A percentile compares a stretch with the other conserved stretches of the same genome.
phyloP scores from a whole-genome alignment of 1,140 invertebrate genomes.

The Notospermus geniculatus region DNA sequence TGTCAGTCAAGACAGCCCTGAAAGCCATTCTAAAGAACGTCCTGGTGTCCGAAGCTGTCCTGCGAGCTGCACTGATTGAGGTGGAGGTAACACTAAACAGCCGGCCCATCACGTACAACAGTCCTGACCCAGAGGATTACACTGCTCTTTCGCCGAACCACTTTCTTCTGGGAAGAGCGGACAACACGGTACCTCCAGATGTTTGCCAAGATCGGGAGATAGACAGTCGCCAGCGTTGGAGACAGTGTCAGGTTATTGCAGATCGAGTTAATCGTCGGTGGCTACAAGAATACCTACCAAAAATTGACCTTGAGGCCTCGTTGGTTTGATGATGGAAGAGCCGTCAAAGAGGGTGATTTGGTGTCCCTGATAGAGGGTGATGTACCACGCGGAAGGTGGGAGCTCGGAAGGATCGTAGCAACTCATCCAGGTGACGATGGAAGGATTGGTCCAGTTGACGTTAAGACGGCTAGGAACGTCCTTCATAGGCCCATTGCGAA shows the following conservation, averaged over 20 bases:
- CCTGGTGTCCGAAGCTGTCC: background rate
- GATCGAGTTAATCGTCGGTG: slow-evolving; percentile 12
- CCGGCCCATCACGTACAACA: slow-evolving; percentile 31
- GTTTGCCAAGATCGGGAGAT: background rate
- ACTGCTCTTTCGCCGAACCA: slow-evolving; percentile 30
- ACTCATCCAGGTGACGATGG: too few species aligned
- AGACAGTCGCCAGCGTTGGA: slow-evolving; percentile 5
- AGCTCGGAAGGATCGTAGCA: too few species aligned
- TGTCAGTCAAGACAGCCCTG: slow-evolving; percentile 6
- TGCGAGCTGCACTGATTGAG: slow-evolving; percentile 22
- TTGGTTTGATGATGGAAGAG: background rate
- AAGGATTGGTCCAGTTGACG: too few species aligned
- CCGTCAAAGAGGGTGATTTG: background rate
- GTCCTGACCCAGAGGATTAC: slow-evolving; percentile 30
- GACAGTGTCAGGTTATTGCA: slow-evolving; percentile 7
- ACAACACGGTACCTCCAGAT: too few species aligned
- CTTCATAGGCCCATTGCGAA: background rate
- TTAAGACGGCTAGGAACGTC: background rate
- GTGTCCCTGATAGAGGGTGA: too few species aligned
- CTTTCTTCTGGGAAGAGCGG: slow-evolving; percentile 28
- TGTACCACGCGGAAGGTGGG: too few species aligned
- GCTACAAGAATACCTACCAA: slow-evolving; percentile 13
- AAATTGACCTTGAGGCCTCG: background rate
- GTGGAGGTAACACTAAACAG: slow-evolving; percentile 29
- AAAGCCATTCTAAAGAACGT: slow-evolving; percentile 1